Evolutionary conservation across 2,888 invertebrate genomes (phyloP), one percentile per base, ranked within the genome.

Genomic region (Athalia cordata): DNA sequence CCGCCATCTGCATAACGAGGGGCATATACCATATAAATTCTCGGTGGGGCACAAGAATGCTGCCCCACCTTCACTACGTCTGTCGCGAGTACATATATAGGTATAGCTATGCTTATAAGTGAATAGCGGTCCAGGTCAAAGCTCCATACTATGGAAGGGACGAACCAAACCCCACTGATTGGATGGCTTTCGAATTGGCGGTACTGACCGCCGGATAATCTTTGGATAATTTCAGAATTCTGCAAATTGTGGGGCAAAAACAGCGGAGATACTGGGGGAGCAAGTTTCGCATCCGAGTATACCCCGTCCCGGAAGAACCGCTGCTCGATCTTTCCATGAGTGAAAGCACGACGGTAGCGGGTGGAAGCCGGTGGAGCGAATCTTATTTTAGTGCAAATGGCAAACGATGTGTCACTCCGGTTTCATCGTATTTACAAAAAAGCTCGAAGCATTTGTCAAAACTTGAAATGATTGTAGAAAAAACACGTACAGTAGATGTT

Each of bases 371-470:
- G 67, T 57, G 47, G 47, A 61, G 77, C 77, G 50, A 67, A 77
- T 77, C 77, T 67, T 68, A 77, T 77, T 79, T 68, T 79, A 80
- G 81, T 82, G 85, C 85, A 83, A 85, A 85, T 85, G 85, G 83
- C 85, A 85, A 83, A 84, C 85, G 29, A 85, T 85, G 82, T 81
- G 84, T 84, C 83, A 82, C 81, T 81, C 81, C 79, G 81, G 80
- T 75, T 78, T 81, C 77, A 76, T 78, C 81, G 66, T 81, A 81
- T 83, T 85, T 81, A 83, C 82, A 84, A 83, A 83, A 80, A 83
- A 84, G 78, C 78, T 79, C 74, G 59, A 72, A 75, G 62, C 78
- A 79, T 80, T 82, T 79, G 59, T 75, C 72, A 72, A 72, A 72
- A 62, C 72, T 72, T 52, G 15, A 78, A 72, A 78, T 78, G 78